phyloP scores from a whole-genome alignment of 2,888 invertebrate genomes.

The Synanthedon formicaeformis region DNA sequence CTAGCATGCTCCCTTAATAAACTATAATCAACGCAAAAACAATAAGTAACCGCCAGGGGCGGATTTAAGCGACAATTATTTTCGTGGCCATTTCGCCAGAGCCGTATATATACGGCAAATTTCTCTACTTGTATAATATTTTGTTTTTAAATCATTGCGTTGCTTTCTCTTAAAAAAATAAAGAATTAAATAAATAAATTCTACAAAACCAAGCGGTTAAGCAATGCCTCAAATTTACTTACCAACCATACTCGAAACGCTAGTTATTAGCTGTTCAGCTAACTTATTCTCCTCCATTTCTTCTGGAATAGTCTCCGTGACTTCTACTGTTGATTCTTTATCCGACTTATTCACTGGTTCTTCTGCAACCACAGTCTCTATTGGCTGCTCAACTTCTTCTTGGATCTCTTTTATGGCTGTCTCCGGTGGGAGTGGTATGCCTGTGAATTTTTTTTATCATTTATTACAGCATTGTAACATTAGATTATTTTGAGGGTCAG shows the following conservation, averaged over 20 bases:
- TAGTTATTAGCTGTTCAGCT: constrained; percentile 40
- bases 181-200: too few species aligned
- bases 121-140: too few species aligned
- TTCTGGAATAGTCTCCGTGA: constrained; percentile 19
- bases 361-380: constrained; percentile 9
- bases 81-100: too few species aligned
- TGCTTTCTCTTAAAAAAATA: too few species aligned
- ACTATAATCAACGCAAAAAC: too few species aligned
- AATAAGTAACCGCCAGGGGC: too few species aligned
- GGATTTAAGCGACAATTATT: too few species aligned
- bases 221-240: constrained; percentile 16
- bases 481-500: too few species aligned
- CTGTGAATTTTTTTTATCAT: constrained; percentile 14
- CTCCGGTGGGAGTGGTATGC: constrained; percentile 33
- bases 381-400: constrained; percentile 8
- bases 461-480: not conserved
- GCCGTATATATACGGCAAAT: too few species aligned
- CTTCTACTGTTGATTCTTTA: constrained; percentile 13
- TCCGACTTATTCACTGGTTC: constrained; percentile 10
- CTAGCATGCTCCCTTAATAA: too few species aligned
- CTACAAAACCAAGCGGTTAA: not conserved
- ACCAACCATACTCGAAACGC: constrained; percentile 55
- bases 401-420: constrained; percentile 12
- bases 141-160: too few species aligned
- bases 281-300: constrained; percentile 35